Base-by-base conservation (phyloP, 1,140 invertebrate species). In the Trichogramma pretiosum region DNA sequence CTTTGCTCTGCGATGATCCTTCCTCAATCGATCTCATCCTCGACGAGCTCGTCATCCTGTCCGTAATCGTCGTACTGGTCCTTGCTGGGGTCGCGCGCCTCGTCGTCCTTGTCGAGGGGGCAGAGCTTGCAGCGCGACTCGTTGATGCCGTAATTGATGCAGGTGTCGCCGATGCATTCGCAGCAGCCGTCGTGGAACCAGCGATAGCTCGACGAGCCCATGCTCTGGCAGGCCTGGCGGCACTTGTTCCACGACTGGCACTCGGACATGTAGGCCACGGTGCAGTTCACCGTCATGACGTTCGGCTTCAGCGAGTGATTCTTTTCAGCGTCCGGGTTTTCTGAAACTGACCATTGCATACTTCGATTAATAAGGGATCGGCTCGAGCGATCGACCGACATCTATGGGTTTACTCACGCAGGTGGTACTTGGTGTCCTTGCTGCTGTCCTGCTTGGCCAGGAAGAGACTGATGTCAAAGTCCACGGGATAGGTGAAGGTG, bases 131-230 rank as follows among this genome's bases (percentile, higher is more conserved):
- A 85, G 72, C 79, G 75, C 58, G 80, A 90, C 59, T 93, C 87
- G 60, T 91, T 89, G 44, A 93, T 87, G 4, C 93, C 93, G 71
- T 93, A 94, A 64, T 93, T 90, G 30, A 92, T 79, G 65, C 92
- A 96, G 35, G 82, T 85, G 44, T 85, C 79, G 3, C 92, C 90
- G 46, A 96, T 79, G 68, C 93, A 96, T 65, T 96, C 87, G 68
- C 93, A 96, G 60, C 93, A 96, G 2, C 90, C 92, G 65, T 94
- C 87, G 65, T 94, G 90, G 69, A 96, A 96, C 89, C 89, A 93
- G 62, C 92, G 77, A 65, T 80, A 89, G 67, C 80, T 80, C 11
- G 75, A 70, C 7, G 82, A 81, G 19, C 84, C 84, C 78, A 84
- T 85, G 1, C 86, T 86, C 49, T 80, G 77, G 62, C 90, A 94